Base-by-base conservation (phyloP, 2,797 vertebrate species). In the Sebastolobus altivelis region DNA sequence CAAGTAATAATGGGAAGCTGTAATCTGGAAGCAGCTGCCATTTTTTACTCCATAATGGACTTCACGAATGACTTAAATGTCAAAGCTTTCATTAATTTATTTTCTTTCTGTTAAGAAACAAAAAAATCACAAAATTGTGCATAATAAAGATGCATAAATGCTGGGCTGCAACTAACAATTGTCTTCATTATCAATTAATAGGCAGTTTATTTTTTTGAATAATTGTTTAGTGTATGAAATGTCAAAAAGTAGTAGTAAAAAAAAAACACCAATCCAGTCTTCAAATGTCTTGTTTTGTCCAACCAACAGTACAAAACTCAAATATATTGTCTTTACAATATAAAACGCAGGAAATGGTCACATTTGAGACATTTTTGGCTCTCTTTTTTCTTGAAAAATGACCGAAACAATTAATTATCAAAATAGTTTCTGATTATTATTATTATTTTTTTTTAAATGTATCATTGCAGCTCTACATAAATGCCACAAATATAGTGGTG, bases 381-480 rank as follows among this genome's bases (percentile, higher is more conserved):
- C 25, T 25, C 25, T 18, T 46, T 46, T 16, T 16, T 14, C 43
- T 46, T 18, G 4, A 46, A 46, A 46, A 16, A 35, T 35, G 25
- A 25, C 25, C 25, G 25, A 25, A 25, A 25, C 25, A 25, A 25
- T 25, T 25, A 25, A 25, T 25, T 25, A 25, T 25, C 25, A 25
- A 1, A 25, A 25, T 25, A 25, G 25, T 25, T 25, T 25, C 25
- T 25, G 25, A 25, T 25, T 25, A 25, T 25, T 25, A 25, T 25
- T 25, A 25, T 25, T 6, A 0, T 0, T 43, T 43, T 12, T 43
- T 40, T 40, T 37, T 37, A 35, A 35, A 35, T 35, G 0, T 35
- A 33, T 31, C 16, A 8, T 18, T 20, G 20, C 20, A 49, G 58
- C n/a, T 25, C 13, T 27, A 27, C 10, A 22, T 65, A 31, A 60